Base-by-base conservation (phyloP, 2,888 invertebrate genomes). In the Catocala nupta region DNA sequence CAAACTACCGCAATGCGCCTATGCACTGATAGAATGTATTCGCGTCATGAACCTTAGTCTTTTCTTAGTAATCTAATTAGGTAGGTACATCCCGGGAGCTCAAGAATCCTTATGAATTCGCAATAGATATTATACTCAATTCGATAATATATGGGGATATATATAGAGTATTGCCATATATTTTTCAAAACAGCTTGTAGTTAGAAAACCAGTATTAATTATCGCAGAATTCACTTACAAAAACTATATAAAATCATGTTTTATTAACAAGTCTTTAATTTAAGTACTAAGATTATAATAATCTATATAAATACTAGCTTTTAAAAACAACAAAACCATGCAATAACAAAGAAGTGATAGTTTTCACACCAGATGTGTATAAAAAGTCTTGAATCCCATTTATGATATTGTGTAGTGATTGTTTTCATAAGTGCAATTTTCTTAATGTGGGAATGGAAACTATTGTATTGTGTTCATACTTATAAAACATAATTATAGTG, bases 391-490 rank as follows among this genome's bases (percentile, higher is more conserved):
- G 55, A 68, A 68, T 61, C 47, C 34, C 25, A 63, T 47, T 44
- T 61, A 70, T 13, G 53, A 57, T 68, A 69, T 68, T 76, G 65
- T 69, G 56, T 54, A 57, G 58, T 64, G 54, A 67, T 52, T 71
- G 55, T 70, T 68, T 63, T 68, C 66, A 65, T 60, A 59, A 52
- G 45, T 47, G 10, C 56, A 33, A 42, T 73, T 68, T 81, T 81
- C 70, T 78, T 81, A 70, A 67, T 82, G 86, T 86, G 85, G 80
- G 84, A 86, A 87, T 79, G 64, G 72, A 85, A 86, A 82, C 75
- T 71, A 72, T 80, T 76, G 68, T 76, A 73, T 78, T 78, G 69
- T 80, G 25, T 13, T n/a, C 16, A 39, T 7, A 39, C 36, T 7
- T 6, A 9, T 1, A 39, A 39, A 39, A 39, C 36, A 39, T 39